phyloP scores from a whole-genome alignment of 2,113 vertebrate genomes.

The Colinus virginianus region DNA sequence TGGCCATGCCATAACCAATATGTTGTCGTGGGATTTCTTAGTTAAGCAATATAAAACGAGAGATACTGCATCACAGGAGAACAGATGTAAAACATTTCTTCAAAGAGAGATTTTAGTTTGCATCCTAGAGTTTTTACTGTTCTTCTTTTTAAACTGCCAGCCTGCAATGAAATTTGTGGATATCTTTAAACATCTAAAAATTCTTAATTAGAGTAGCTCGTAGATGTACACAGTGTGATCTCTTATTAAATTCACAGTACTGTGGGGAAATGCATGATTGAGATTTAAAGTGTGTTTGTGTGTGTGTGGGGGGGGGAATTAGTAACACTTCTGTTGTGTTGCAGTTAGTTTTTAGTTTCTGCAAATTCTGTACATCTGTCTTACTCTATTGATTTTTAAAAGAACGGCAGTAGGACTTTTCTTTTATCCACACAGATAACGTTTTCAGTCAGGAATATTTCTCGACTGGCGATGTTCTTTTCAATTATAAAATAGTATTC shows the following conservation, averaged over 20 bases:
- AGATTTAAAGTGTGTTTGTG: background rate
- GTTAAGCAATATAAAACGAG: background rate
- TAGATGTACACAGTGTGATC: background rate
- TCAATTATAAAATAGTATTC: conserved; percentile 54
- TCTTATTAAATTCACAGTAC: background rate
- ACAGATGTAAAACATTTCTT: background rate
- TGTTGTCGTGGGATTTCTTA: background rate
- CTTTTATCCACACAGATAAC: background rate
- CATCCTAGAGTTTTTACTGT: background rate
- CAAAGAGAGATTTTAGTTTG: background rate
- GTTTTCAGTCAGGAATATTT: conserved; percentile 45
- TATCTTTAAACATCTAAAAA: background rate
- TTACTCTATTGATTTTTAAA: conserved; percentile 39
- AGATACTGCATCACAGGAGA: background rate
- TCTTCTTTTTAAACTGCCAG: background rate
- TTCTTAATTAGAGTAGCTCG: background rate
- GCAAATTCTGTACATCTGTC: background rate
- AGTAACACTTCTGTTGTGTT: background rate
- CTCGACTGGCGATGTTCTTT: conserved; percentile 40
- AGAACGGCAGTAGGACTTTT: background rate
- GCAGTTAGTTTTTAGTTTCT: conserved; percentile 25
- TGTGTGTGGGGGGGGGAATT: background rate
- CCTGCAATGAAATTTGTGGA: background rate
- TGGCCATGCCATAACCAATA: background rate
- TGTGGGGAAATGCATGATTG: background rate